A percentile compares a stretch with the other conserved stretches of the same genome.
Conservation (phyloP, 2,888 invertebrate genomes). For the Rhamnusium bicolor region DNA sequence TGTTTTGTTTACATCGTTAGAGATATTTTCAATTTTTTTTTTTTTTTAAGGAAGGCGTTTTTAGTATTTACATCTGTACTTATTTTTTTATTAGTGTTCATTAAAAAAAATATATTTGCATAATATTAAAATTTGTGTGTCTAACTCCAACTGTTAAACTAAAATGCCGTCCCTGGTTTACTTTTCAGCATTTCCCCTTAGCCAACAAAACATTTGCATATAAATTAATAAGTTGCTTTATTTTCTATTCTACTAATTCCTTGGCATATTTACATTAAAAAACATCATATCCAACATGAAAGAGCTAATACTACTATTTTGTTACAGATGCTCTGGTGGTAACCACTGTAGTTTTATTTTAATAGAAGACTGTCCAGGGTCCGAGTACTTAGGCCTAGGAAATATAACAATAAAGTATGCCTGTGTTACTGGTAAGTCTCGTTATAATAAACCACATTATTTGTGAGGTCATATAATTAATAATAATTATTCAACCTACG, state of each 20-base stretch:
- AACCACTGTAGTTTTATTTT: slow-evolving; percentile 83
- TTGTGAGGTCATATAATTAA: too few relatives aligned
- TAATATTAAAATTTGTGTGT: background rate
- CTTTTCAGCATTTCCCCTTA: background rate
- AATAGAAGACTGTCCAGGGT: slow-evolving; percentile 77
- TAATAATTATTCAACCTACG: too few relatives aligned
- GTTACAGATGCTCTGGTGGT: slow-evolving; percentile 81
- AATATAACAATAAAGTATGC: slow-evolving; percentile 81
- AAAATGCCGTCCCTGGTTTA: background rate
- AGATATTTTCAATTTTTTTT: too few relatives aligned
- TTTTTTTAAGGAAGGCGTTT: too few relatives aligned
- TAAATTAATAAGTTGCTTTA: background rate
- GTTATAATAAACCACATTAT: too few relatives aligned
- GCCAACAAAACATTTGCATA: background rate
- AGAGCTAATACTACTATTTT: too few relatives aligned
- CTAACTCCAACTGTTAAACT: background rate
- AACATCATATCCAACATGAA: too few relatives aligned
- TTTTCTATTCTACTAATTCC: background rate
- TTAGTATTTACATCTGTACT: too few relatives aligned
- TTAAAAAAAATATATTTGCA: background rate
- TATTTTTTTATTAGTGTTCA: too few relatives aligned
- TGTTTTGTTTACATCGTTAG: too few relatives aligned
- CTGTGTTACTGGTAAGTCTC: slow-evolving; percentile 81
- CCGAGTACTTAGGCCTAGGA: slow-evolving; percentile 78
- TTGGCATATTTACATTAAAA: background rate